phyloP scores from a whole-genome alignment of 2,888 invertebrate genomes.

The Drosophila koepferae region DNA sequence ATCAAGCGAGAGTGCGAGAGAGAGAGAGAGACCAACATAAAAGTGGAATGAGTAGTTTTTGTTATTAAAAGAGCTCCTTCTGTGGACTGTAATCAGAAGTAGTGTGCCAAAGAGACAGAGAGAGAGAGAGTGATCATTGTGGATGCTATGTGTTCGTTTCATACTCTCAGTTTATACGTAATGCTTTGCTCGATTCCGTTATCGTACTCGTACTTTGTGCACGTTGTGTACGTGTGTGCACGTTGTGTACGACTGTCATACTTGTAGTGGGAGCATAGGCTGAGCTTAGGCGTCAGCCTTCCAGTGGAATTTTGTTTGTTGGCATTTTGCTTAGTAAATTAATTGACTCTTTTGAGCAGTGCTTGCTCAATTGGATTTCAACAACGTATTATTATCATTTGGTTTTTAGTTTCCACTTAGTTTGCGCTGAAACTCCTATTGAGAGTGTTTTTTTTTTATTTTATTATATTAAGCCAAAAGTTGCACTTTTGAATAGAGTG shows the following conservation, averaged over 20 bases:
- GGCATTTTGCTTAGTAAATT: background rate
- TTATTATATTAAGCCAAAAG: background rate
- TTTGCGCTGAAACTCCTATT: background rate
- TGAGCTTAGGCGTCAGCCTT: background rate
- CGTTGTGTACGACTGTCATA: background rate
- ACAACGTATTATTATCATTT: background rate
- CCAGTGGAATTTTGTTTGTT: background rate
- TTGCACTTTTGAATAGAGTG: background rate
- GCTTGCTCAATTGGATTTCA: background rate
- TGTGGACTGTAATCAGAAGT: background rate
- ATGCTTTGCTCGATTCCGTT: background rate
- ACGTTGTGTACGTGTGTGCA: background rate
- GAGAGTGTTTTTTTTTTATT: too few species aligned
- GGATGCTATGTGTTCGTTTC: background rate
- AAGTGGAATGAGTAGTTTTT: background rate
- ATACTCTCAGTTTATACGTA: background rate
- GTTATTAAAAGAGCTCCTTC: background rate
- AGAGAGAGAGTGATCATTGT: slow-evolving; percentile 4
- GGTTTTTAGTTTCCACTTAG: background rate
- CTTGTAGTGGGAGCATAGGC: background rate
- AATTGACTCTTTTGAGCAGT: too few species aligned
- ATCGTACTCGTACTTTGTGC: background rate
- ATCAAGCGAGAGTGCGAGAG: too few species aligned
- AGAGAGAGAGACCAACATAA: background rate
- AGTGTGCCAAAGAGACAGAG: background rate